These are phyloP conservation scores for Glyphotaelius pellucidus DNA, from an alignment of 2,888 invertebrate genomes.

Conservation along the genomic window DNA sequence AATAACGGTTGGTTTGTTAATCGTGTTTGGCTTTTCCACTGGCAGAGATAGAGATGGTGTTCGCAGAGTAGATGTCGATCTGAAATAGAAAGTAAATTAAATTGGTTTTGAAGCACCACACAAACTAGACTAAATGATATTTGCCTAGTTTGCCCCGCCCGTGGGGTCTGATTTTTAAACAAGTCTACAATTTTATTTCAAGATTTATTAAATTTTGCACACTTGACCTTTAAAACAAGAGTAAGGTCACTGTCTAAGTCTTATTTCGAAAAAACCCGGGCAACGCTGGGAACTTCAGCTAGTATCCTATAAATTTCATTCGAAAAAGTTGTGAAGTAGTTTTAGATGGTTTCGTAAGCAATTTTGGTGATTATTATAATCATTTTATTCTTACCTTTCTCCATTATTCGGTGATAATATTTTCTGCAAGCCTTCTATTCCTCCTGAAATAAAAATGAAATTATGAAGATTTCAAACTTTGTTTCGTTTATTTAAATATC, in stretches of 20 bases:
- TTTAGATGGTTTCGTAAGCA: background rate
- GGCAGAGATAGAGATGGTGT: background rate
- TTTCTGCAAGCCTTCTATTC: background rate
- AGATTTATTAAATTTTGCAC: too few species aligned
- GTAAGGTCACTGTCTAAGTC: too few species aligned
- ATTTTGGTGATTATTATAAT: background rate
- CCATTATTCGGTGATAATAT: background rate
- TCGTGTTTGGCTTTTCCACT: background rate
- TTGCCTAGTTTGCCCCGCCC: too few species aligned
- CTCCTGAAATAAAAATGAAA: background rate
- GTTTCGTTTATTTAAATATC: too few species aligned
- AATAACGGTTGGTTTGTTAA: background rate
- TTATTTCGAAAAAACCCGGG: too few species aligned
- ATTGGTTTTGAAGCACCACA: background rate
- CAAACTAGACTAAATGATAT: background rate
- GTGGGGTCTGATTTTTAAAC: too few species aligned
- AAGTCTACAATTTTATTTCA: too few species aligned
- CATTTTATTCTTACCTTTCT: background rate
- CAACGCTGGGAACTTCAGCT: too few species aligned
- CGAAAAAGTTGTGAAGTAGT: too few species aligned
- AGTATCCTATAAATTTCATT: too few species aligned
- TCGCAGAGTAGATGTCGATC: background rate
- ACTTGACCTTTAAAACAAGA: too few species aligned
- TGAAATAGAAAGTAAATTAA: background rate
- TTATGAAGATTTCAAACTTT: background rate